A percentile compares a stretch with the other conserved stretches of the same genome.
These are phyloP conservation scores for Leptopilina clavipes DNA, from an alignment of 1,140 invertebrate species.

Conservation along the genomic window DNA sequence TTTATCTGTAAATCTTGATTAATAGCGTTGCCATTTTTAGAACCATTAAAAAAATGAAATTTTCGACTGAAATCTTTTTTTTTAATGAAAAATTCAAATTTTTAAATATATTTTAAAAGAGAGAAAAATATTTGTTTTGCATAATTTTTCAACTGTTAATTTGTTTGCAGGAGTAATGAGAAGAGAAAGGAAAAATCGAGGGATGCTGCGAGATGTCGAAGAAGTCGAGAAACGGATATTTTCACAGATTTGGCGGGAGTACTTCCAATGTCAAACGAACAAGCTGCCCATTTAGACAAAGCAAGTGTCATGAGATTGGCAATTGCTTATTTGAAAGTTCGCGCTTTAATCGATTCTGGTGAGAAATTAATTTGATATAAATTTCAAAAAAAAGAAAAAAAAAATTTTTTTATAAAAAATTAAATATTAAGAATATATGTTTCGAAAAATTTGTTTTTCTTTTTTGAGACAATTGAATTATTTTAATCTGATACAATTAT, in stretches of 20 bases:
- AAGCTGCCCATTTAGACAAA: conserved; percentile 92
- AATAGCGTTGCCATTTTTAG: too few species aligned
- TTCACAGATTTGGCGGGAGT: conserved; percentile 90
- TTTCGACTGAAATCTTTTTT: too few species aligned
- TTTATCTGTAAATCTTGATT: too few species aligned
- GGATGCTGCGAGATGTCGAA: conserved; percentile 92
- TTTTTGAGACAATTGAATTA: too few species aligned
- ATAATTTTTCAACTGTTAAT: conserved; percentile 37
- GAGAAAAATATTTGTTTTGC: conserved; percentile 15
- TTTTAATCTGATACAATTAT: too few species aligned
- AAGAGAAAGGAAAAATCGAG: conserved; percentile 97
- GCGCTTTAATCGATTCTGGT: conserved; percentile 87
- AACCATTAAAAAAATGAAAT: too few species aligned
- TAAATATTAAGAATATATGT: too few species aligned
- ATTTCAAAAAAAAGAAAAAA: background rate
- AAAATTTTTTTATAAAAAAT: conserved; percentile 10
- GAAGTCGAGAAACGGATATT: conserved; percentile 95
- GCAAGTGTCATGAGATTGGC: conserved; percentile 96
- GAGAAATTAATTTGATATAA: conserved; percentile 68
- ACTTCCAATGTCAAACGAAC: conserved; percentile 85
- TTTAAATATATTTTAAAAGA: background rate
- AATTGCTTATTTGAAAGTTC: conserved; percentile 90
- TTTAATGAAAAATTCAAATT: too few species aligned
- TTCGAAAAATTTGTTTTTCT: too few species aligned
- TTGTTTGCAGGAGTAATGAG: conserved; percentile 89